phyloP scores from a whole-genome alignment of 2,888 invertebrate species.

The Luperina nickerlii region DNA sequence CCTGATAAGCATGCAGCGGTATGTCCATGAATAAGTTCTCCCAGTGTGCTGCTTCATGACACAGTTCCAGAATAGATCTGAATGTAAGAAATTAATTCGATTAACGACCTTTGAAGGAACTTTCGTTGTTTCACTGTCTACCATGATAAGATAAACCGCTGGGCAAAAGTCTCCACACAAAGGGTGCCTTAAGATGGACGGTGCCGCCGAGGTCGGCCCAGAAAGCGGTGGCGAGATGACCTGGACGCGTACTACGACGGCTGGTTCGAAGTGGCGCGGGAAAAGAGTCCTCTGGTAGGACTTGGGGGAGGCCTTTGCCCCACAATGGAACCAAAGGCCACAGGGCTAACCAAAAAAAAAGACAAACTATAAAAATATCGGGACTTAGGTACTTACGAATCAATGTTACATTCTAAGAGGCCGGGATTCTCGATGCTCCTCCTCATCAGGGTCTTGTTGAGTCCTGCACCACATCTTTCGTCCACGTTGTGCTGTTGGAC shows the following conservation, averaged over 20 bases:
- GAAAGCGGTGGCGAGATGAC: not conserved
- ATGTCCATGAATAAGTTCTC: conserved; percentile 92
- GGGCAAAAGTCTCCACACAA: not conserved
- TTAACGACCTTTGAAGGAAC: not conserved
- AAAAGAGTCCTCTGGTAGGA: not conserved
- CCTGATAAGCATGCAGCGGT: conserved; percentile 92
- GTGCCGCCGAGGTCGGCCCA: not conserved
- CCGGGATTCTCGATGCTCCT: conserved; percentile 92
- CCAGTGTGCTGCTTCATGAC: conserved; percentile 94
- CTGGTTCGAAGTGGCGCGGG: not conserved
- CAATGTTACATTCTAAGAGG: conserved; percentile 94
- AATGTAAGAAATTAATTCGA: conserved; percentile 56
- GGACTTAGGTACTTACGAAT: conserved; percentile 88
- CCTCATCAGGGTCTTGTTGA: conserved; percentile 94
- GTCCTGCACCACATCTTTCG: conserved; percentile 89
- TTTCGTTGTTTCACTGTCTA: not conserved
- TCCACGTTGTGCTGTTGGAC: conserved; percentile 88
- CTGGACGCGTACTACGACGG: not conserved
- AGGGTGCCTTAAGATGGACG: not conserved
- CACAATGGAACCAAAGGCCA: not conserved
- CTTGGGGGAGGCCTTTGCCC: not conserved
- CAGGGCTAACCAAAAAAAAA: not conserved
- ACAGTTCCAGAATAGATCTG: conserved; percentile 92
- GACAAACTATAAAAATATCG: not conserved
- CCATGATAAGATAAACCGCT: not conserved